phyloP scores from a whole-genome alignment of 2,113 vertebrate genomes.

The Erythrocercus mccallii region DNA sequence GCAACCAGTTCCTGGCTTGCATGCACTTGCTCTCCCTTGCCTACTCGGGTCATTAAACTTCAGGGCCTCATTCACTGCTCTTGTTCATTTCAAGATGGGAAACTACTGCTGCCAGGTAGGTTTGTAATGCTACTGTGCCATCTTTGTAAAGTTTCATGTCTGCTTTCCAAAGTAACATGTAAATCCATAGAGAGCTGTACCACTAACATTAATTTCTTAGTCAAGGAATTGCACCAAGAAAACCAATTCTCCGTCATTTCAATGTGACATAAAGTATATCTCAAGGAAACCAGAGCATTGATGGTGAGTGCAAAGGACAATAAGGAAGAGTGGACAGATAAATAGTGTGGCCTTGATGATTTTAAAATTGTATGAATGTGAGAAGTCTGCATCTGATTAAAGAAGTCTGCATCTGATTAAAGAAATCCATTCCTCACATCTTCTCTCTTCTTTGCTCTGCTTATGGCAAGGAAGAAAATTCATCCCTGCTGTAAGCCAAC shows the following conservation, averaged over 20 bases:
- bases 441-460: not conserved
- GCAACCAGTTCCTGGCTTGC: not conserved
- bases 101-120: not conserved
- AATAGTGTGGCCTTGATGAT: not conserved
- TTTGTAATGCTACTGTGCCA: not conserved
- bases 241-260: not conserved
- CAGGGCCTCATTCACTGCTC: not conserved
- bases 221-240: not conserved
- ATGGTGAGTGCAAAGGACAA: not conserved
- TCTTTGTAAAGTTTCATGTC: not conserved
- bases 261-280: not conserved
- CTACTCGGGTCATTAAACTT: not conserved
- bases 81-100: not conserved
- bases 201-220: not conserved
- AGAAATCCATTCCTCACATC: not conserved
- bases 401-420: slow-evolving; percentile 20
- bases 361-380: not conserved
- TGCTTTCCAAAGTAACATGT: not conserved
- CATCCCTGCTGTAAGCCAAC: slow-evolving; percentile 17
- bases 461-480: not conserved
- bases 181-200: not conserved
- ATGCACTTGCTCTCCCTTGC: not conserved
- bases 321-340: not conserved
- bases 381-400: slow-evolving; percentile 24
- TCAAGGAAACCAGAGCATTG: not conserved